These are phyloP conservation scores for Yponomeuta sedellus DNA, from an alignment of 2,888 invertebrate species.

Conservation along the genomic window DNA sequence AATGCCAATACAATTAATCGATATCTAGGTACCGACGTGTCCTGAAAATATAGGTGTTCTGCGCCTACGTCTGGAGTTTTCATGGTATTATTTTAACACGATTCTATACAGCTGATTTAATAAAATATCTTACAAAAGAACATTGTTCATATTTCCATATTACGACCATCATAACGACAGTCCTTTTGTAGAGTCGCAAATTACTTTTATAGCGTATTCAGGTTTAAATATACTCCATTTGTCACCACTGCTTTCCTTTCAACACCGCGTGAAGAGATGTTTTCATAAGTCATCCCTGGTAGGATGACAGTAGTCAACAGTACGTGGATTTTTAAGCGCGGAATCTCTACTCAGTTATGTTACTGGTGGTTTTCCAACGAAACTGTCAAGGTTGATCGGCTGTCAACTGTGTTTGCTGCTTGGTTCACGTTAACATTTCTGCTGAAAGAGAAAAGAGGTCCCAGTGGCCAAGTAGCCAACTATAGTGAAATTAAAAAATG, in stretches of 20 bases:
- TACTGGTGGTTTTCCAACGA: too few species aligned
- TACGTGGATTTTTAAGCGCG: too few species aligned
- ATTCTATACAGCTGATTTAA: not conserved
- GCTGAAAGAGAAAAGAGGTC: slow-evolving; percentile 20
- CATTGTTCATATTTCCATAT: not conserved
- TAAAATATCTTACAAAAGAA: not conserved
- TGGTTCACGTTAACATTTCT: not conserved
- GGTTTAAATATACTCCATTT: not conserved
- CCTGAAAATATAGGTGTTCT: slow-evolving; percentile 5
- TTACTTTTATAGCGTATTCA: not conserved
- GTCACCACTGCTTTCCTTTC: not conserved
- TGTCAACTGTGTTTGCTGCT: not conserved
- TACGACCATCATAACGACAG: not conserved
- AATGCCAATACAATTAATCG: slow-evolving; percentile 13
- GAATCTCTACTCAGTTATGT: too few species aligned
- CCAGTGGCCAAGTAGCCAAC: slow-evolving; percentile 19
- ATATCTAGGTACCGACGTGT: not conserved
- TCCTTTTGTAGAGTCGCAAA: not conserved
- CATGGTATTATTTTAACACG: too few species aligned
- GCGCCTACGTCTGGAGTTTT: not conserved
- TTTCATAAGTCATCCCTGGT: not conserved
- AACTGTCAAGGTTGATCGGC: too few species aligned
- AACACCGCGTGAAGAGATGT: not conserved
- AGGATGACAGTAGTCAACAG: too few species aligned
- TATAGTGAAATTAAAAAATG: slow-evolving; percentile 22